These are phyloP conservation scores for Parthenolecanium corni DNA, from an alignment of 2,888 invertebrate species.

Conservation along the genomic window DNA sequence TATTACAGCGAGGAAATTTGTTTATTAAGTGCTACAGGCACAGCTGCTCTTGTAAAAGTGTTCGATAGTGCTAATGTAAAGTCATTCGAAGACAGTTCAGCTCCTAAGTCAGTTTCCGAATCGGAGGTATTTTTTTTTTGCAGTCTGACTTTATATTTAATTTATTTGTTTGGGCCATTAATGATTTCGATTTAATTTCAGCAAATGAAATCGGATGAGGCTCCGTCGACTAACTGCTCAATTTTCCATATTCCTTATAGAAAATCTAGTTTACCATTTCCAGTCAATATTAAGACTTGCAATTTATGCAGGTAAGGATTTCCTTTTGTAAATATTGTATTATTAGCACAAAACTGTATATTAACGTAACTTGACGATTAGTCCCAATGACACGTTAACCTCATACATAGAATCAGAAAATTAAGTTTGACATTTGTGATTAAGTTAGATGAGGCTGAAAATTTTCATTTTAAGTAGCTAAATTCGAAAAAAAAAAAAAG, in stretches of 20 bases:
- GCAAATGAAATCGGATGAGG: constrained; percentile 32
- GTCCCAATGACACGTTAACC: no score
- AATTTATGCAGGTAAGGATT: constrained; percentile 51
- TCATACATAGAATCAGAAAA: no score
- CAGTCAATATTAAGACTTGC: constrained; percentile 61
- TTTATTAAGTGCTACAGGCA: constrained; percentile 83
- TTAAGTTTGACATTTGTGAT: no score
- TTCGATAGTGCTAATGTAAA: constrained; percentile 11
- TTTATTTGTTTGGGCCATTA: background rate
- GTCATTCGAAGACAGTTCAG: background rate
- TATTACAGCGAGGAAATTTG: constrained; percentile 79
- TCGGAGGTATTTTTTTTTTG: background rate
- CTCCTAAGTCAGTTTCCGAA: constrained; percentile 1
- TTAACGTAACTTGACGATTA: no score
- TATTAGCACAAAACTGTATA: background rate
- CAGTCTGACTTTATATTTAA: background rate
- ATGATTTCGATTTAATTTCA: background rate
- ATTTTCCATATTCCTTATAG: constrained; percentile 77
- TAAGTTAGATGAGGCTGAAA: no score
- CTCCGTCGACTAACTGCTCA: constrained; percentile 40
- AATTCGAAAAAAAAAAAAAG: no score
- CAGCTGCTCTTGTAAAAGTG: constrained; percentile 53
- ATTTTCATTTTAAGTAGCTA: no score
- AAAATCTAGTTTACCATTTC: constrained; percentile 56
- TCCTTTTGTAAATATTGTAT: background rate